These are phyloP conservation scores for Synergus itoensis DNA, from an alignment of 2,888 invertebrate genomes.

Conservation along the genomic window DNA sequence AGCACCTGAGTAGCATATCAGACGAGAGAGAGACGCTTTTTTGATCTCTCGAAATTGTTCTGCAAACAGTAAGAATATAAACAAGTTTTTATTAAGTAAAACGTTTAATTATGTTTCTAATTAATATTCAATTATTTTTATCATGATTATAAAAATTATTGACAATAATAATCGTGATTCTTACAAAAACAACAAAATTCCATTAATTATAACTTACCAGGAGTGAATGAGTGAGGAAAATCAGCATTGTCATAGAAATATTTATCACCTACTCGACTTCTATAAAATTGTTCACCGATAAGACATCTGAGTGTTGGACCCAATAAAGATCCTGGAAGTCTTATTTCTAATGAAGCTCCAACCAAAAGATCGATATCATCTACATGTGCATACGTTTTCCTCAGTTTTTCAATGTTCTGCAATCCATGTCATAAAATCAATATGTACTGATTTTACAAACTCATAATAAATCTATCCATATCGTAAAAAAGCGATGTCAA, in stretches of 20 bases:
- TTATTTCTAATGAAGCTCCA: conserved; percentile 79
- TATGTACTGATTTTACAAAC: neutral
- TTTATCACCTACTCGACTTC: conserved; percentile 79
- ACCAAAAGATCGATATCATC: conserved; percentile 80
- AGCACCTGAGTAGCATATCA: conserved; percentile 77
- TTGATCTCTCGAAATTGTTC: conserved; percentile 70
- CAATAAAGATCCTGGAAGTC: conserved; percentile 77
- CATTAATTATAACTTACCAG: conserved; percentile 59
- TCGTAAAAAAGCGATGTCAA: conserved; percentile 1
- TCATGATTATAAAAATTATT: neutral
- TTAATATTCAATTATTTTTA: neutral
- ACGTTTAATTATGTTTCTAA: too few relatives aligned
- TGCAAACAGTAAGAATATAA: conserved; percentile 24
- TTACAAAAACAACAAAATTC: too few relatives aligned
- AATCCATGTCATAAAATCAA: conserved; percentile 39
- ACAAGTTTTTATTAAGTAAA: too few relatives aligned
- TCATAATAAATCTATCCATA: neutral
- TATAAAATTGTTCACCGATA: conserved; percentile 79
- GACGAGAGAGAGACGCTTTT: conserved; percentile 74
- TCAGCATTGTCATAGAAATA: conserved; percentile 78
- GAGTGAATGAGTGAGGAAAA: conserved; percentile 68
- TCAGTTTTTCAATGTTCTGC: conserved; percentile 72
- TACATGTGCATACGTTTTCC: conserved; percentile 74
- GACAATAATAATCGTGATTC: too few relatives aligned
- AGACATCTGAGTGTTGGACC: conserved; percentile 81